Evolutionary conservation across 2,797 vertebrate species (phyloP), one percentile per base, ranked within the genome.

Genomic region (Coreius guichenoti): DNA sequence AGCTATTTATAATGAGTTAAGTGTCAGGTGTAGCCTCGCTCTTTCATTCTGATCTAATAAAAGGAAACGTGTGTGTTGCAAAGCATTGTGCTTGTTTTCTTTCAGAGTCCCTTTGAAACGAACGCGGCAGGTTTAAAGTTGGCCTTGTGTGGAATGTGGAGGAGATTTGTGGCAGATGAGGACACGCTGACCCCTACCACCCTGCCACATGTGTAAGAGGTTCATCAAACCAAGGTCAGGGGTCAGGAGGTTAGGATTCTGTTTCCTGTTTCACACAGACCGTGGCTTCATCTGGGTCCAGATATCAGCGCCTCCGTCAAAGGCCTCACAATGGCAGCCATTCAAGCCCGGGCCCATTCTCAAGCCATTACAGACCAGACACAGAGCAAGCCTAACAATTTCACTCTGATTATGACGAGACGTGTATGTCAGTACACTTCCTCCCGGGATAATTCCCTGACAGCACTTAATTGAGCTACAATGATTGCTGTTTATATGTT

Each of bases 241-340:
- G 89, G 89, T 91, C 89, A 89, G 75, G 87, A 88, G 88, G 91
- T 91, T 91, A 91, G 88, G 90, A 91, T 92, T 92, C 91, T 91
- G 90, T 90, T 92, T 92, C 92, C 91, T 90, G 91, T 91, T 90
- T 92, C 90, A 92, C 86, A 89, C 88, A 91, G 89, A 89, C 87
- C 81, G 56, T 80, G 77, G 89, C 90, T 91, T 92, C 88, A 91
- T 90, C 87, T 88, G 86, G 80, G 83, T 81, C 87, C 68, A 90
- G 88, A 90, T 91, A 89, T 90, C 88, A 83, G 89, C 76, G 70
- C 79, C 79, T 77, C 79, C 75, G 89, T 90, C 88, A 83, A 83
- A 86, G 72, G 14, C 61, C 82, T 81, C 70, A 91, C 91, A 91
- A 91, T 90, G 82, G 89, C 73, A 63, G 73, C 88, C 89, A 89